Conservation (phyloP, 2,888 invertebrate genomes). For the Hirtodrosophila duncani region DNA sequence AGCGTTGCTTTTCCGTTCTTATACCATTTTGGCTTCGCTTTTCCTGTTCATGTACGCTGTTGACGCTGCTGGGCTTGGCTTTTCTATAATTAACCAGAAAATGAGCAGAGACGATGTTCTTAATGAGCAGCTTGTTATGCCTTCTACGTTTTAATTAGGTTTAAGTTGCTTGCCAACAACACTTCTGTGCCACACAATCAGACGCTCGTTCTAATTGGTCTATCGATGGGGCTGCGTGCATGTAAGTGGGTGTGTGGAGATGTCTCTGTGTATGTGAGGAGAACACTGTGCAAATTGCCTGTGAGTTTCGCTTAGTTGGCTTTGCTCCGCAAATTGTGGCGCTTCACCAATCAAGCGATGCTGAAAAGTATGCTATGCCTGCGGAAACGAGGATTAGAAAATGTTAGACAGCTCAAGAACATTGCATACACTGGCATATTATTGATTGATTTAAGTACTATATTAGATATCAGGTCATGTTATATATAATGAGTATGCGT, state of each 20-base stretch:
- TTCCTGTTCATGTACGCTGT: constrained; percentile 21
- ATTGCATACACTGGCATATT: no score
- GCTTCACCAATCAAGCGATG: constrained; percentile 12
- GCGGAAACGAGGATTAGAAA: no score
- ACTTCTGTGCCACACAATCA: constrained; percentile 33
- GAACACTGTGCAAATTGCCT: constrained; percentile 37
- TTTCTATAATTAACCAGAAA: constrained; percentile 76
- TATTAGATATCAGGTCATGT: no score
- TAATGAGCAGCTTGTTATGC: constrained; percentile 74
- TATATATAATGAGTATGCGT: no score
- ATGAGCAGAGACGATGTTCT: constrained; percentile 51
- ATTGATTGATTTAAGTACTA: no score
- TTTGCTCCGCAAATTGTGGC: constrained; percentile 27
- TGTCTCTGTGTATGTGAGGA: background rate
- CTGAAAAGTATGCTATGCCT: constrained; percentile 33
- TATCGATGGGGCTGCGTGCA: constrained; percentile 63
- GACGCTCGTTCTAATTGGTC: constrained; percentile 73
- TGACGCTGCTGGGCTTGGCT: constrained; percentile 45
- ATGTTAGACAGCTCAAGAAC: no score
- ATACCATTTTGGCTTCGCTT: constrained; percentile 1
- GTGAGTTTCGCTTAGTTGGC: constrained; percentile 28
- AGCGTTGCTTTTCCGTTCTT: background rate
- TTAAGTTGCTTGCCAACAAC: constrained; percentile 68
- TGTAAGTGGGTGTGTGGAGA: background rate
- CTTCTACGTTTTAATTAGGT: constrained; percentile 73